phyloP scores from a whole-genome alignment of 2,888 invertebrate genomes.

The Malacosoma neustria region DNA sequence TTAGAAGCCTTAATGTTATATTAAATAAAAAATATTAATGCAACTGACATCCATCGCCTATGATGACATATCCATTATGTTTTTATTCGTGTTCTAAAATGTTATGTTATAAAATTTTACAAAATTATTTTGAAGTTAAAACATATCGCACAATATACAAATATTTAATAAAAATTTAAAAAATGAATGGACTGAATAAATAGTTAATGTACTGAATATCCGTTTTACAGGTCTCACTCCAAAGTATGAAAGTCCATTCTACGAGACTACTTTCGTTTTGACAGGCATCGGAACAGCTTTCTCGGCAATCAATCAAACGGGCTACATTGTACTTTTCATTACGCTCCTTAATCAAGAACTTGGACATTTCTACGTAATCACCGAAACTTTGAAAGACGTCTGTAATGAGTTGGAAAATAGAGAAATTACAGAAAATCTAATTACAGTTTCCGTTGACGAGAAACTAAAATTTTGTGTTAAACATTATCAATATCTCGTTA shows the following conservation, averaged over 20 bases:
- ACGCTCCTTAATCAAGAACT: constrained; percentile 36
- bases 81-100: too few species aligned
- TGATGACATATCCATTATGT: too few species aligned
- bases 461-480: constrained; percentile 33
- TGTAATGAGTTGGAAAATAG: constrained; percentile 13
- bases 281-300: constrained; percentile 32
- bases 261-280: constrained; percentile 31
- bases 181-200: too few species aligned
- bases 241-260: constrained; percentile 40
- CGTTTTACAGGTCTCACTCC: constrained; percentile 34
- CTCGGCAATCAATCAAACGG: constrained; percentile 44
- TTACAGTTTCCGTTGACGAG: constrained; percentile 16
- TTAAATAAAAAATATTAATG: too few species aligned
- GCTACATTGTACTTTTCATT: constrained; percentile 42
- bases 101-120: too few species aligned
- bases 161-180: too few species aligned
- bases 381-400: constrained; percentile 30
- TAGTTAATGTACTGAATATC: too few species aligned
- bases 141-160: too few species aligned
- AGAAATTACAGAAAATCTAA: constrained; percentile 5
- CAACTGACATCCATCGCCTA: too few species aligned
- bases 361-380: constrained; percentile 40
- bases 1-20: too few species aligned
- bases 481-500: constrained; percentile 39
- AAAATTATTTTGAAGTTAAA: too few species aligned